phyloP scores from a whole-genome alignment of 2,113 vertebrate species.

The Turdus rufiventris region DNA sequence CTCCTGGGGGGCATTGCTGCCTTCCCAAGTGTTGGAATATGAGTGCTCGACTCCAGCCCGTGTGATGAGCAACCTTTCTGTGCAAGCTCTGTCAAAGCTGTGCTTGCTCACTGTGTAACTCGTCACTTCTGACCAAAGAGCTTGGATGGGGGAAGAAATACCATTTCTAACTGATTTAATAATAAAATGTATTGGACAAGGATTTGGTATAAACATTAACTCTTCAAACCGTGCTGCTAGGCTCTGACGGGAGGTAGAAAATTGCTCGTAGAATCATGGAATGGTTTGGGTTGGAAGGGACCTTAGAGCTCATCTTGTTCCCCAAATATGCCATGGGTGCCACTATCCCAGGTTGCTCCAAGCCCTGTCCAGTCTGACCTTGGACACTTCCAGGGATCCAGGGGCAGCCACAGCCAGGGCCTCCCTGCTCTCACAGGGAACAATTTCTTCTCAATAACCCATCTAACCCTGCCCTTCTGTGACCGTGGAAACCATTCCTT shows the following conservation, averaged over 20 bases:
- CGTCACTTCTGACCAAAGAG: not conserved
- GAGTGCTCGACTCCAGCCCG: not conserved
- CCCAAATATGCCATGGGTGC: not conserved
- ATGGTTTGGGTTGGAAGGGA: not conserved
- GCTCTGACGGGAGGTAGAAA: not conserved
- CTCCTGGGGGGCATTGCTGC: not conserved
- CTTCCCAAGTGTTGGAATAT: not conserved
- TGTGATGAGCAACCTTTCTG: not conserved
- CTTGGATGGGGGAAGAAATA: not conserved
- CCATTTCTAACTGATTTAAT: not conserved
- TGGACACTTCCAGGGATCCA: not conserved
- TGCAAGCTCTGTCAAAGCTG: not conserved
- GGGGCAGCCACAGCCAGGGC: not conserved
- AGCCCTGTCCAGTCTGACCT: not conserved
- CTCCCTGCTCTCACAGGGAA: fast-evolving
- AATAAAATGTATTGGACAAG: not conserved
- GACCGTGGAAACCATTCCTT: not conserved
- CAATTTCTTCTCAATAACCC: not conserved
- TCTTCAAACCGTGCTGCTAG: not conserved
- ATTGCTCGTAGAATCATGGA: fast-evolving
- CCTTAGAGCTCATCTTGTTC: not conserved
- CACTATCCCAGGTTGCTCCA: not conserved
- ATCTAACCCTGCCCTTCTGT: not conserved
- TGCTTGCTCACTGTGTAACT: not conserved
- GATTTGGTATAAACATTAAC: not conserved